phyloP scores from a whole-genome alignment of 2,888 invertebrate species.

The Rhyacophila evoluta region DNA sequence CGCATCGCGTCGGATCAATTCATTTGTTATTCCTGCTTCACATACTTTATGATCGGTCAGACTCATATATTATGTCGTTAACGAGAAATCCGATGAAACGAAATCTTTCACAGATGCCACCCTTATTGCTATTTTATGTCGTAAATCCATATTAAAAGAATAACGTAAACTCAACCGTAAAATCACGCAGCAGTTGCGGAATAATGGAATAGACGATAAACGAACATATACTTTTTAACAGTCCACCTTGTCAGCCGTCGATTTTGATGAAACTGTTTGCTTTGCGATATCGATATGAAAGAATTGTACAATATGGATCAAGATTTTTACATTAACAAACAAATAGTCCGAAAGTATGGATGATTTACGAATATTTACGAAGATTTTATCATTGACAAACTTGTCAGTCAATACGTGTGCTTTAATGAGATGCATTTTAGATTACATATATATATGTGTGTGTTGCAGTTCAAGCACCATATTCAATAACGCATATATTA shows the following conservation, averaged over 20 bases:
- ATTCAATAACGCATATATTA: too few relatives aligned
- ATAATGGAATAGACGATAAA: slow-evolving; percentile 15
- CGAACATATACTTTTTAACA: background rate
- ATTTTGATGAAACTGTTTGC: too few relatives aligned
- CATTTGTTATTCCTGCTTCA: slow-evolving; percentile 6
- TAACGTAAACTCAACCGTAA: slow-evolving; percentile 22
- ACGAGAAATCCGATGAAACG: background rate
- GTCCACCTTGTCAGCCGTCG: background rate
- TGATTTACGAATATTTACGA: too few relatives aligned
- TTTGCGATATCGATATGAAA: too few relatives aligned
- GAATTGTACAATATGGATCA: too few relatives aligned
- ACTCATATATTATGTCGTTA: slow-evolving; percentile 15
- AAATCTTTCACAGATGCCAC: background rate
- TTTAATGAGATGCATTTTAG: too few relatives aligned
- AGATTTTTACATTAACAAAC: too few relatives aligned
- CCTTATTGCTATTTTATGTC: background rate
- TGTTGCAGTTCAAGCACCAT: too few relatives aligned
- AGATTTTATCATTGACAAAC: too few relatives aligned
- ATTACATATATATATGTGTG: too few relatives aligned
- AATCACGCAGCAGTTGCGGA: slow-evolving; percentile 19
- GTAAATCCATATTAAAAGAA: slow-evolving; percentile 3
- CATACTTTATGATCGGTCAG: slow-evolving; percentile 1
- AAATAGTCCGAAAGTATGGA: too few relatives aligned
- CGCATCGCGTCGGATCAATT: slow-evolving; percentile 17
- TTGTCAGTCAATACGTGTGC: too few relatives aligned